Evolutionary conservation across 35 echinoderm and acorn worm species (phyloP), one percentile per base, ranked within the genome.

Genomic region (Stichopus chloronotus): DNA sequence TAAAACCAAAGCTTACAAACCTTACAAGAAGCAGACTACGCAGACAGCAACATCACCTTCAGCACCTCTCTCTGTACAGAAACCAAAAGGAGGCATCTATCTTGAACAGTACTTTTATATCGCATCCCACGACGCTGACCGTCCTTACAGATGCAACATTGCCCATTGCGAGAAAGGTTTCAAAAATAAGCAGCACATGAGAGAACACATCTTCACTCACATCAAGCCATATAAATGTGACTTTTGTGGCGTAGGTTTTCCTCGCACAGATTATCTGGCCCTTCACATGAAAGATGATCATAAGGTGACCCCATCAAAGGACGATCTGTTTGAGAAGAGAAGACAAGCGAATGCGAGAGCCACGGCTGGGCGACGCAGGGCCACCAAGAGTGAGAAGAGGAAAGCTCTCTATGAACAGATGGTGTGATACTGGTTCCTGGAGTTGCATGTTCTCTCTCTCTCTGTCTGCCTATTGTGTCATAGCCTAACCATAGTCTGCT

Each of bases 141-240:
- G 96, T 68, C 96, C 96, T 52, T 98, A 63, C 91, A 58, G 68
- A 59, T 98, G 96, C 79, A 90, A 81, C 55, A 92, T 93, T 78
- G 92, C 94, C 12, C 76, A 92, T 6, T 99, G 97, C 91, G 21
- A 81, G 8, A 99, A 96, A 79, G 78, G 74, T 8, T 99, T 99
- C 79, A 99, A 99, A 76, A 96, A 92, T 92, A 96, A 94, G 61
- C 97, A 99, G 83, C 95, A 99, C 85, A 95, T 99, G 97, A 92
- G 97, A 43, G 97, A 99, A 77, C 97, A 99, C 85, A 92, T 99
- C 13, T 99, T 96, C 60, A 99, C 97, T n/a, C 97, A 99, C 83
- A 92, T 99, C 59, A 94, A 92, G 76, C 97, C 97, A 0, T 99
- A 99, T 78, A 96, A 93, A 54, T 99, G 97, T 92, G 97, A 99